Evolutionary conservation across 2,797 vertebrate species (phyloP), one percentile per base, ranked within the genome.

Genomic region (Triplophysa yarkandensis): DNA sequence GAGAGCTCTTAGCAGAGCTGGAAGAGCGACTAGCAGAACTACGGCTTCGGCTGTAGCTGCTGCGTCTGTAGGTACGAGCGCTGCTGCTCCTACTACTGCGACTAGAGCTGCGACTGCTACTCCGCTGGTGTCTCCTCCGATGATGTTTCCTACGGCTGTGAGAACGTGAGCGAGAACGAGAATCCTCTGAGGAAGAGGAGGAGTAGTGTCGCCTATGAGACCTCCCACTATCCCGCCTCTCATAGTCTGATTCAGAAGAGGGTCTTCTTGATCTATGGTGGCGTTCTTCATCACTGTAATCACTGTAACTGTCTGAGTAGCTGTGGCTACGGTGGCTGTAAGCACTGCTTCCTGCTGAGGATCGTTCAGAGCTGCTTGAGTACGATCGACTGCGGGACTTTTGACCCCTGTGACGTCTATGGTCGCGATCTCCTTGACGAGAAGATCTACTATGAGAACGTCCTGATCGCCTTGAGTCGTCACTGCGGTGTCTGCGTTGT

Each of bases 231-330:
- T 89, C 86, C 71, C 91, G 91, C 8, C 95, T 92, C 4, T 96
- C 95, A 48, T 95, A 93, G 78, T 94, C 91, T 0, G 96, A 99
- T 82, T 97, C 97, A 0, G 96, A 94, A 83, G 90, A 95, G 2
- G 94, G 91, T 32, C 78, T 71, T 74, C 81, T 82, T 32, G 78
- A 80, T 58, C 85, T 92, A 48, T 92, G 78, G 85, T 67, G 88
- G 77, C 1, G 95, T 82, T 19, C 91, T 81, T 90, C 91, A 14
- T 92, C 92, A 19, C 96, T 99, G 83, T 98, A 97, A 79, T 95
- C 96, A 3, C 95, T 99, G 80, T 98, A 98, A 85, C 92, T 93
- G 84, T 96, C 96, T 0, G 96, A 94, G 4, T 97, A 96, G 0
- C 95, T 97, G 83, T 91, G 96, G 82, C 95, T 97, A 0, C 88